These are phyloP conservation scores for Sylvicola cinctus DNA, from an alignment of 2,888 invertebrate genomes.

Conservation along the genomic window DNA sequence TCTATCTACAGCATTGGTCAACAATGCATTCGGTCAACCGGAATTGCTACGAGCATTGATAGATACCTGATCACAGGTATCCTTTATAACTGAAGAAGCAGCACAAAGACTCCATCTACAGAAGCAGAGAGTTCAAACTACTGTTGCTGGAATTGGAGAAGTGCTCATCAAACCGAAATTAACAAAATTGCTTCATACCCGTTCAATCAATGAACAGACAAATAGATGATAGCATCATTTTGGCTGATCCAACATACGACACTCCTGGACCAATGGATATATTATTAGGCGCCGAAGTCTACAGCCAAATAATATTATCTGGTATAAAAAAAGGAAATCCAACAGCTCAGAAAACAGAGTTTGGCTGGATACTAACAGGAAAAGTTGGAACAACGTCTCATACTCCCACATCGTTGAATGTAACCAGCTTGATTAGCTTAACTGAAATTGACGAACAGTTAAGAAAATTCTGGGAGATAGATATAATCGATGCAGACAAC, in stretches of 20 bases:
- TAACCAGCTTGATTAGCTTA: no score
- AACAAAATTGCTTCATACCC: no score
- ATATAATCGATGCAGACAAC: background rate
- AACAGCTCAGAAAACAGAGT: background rate
- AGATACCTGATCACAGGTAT: background rate
- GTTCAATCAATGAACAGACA: no score
- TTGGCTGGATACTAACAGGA: background rate
- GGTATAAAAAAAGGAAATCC: background rate
- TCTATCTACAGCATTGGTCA: background rate
- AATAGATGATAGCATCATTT: no score
- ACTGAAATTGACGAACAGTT: background rate
- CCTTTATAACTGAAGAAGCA: background rate
- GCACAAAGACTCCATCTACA: background rate
- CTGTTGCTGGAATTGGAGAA: background rate
- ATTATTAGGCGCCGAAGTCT: background rate
- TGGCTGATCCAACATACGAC: no score
- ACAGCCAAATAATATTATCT: background rate
- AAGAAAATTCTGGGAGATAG: constrained; percentile 1
- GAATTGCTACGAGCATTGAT: background rate
- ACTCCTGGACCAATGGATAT: background rate
- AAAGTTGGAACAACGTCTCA: no score
- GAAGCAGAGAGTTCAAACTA: background rate
- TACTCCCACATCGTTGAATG: no score
- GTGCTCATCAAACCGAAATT: no score
- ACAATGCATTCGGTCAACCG: background rate